Percentiles rank a stretch among this genome's conserved stretches.
These are phyloP conservation scores for Notothenia rossii DNA, from an alignment of 2,113 vertebrate genomes.

Conservation along the genomic window DNA sequence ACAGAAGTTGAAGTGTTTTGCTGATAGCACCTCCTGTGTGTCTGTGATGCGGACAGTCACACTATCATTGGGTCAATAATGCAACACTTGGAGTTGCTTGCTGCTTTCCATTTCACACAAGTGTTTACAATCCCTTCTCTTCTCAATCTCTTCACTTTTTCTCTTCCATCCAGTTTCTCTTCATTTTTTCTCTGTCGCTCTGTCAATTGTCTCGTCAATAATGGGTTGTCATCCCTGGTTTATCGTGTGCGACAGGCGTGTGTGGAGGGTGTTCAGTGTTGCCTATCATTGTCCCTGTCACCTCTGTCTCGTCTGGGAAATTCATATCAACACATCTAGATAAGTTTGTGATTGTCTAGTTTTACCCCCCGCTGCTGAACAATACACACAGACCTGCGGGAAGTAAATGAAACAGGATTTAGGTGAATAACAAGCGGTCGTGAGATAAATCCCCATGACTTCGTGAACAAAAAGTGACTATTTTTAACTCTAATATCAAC, in stretches of 20 bases:
- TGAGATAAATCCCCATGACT: slow-evolving; percentile 12
- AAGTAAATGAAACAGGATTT: slow-evolving; percentile 19
- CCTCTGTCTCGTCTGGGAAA: slow-evolving; percentile 23
- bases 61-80: slow-evolving; percentile 44
- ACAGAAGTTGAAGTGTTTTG: slow-evolving; percentile 12
- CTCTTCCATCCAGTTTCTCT: background rate
- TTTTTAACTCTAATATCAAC: too few species aligned
- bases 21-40: slow-evolving; percentile 4
- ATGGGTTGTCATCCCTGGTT: slow-evolving; percentile 41
- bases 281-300: slow-evolving; percentile 39
- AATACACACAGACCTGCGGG: background rate
- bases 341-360: slow-evolving; percentile 40
- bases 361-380: slow-evolving; percentile 10
- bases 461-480: background rate
- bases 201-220: slow-evolving; percentile 40
- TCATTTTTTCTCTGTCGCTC: slow-evolving; percentile 18
- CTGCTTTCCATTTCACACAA: slow-evolving; percentile 42
- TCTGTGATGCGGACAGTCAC: slow-evolving; percentile 15
- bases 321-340: slow-evolving; percentile 34
- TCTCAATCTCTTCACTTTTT: slow-evolving; percentile 7
- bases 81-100: slow-evolving; percentile 34
- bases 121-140: slow-evolving; percentile 43
- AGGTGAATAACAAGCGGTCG: slow-evolving; percentile 27
- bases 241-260: slow-evolving; percentile 23
- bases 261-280: slow-evolving; percentile 27